Evolutionary conservation across 1,140 invertebrate species (phyloP).

Genomic region (Neodiprion pinetum): DNA sequence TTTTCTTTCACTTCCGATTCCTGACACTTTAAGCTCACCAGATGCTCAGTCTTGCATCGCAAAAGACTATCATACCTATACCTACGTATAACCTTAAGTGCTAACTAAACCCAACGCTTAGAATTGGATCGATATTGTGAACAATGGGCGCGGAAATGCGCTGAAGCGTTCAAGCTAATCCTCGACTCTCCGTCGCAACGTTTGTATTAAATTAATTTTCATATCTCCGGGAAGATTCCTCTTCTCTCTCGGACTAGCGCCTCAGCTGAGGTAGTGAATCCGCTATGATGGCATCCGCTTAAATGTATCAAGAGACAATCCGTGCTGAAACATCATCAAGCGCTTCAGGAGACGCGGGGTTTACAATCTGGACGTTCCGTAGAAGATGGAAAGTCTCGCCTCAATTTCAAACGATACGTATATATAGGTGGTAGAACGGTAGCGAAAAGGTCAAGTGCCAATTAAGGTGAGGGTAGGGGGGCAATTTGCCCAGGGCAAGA

Average conservation of each 20-base stretch:
- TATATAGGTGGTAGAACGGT: too few relatives aligned
- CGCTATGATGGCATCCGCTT: too few relatives aligned
- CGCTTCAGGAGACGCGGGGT: too few relatives aligned
- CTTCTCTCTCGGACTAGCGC: too few relatives aligned
- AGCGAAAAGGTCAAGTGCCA: background rate
- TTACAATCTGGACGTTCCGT: too few relatives aligned
- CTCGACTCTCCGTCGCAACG: background rate
- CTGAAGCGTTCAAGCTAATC: background rate
- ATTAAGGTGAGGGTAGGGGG: background rate
- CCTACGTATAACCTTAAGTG: background rate
- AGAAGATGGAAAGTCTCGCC: background rate
- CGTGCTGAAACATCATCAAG: too few relatives aligned
- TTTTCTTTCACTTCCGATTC: too few relatives aligned
- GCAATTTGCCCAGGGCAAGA: background rate
- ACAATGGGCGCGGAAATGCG: background rate
- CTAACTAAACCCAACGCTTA: background rate
- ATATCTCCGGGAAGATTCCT: background rate
- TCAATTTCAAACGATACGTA: background rate
- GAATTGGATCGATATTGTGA: background rate
- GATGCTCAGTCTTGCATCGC: background rate
- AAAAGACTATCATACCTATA: background rate
- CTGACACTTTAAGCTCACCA: too few relatives aligned
- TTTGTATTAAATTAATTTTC: slow-evolving; percentile 2
- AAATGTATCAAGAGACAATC: too few relatives aligned
- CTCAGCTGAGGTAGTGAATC: too few relatives aligned